phyloP scores from a whole-genome alignment of 2,797 vertebrate species.

The Characodon lateralis region DNA sequence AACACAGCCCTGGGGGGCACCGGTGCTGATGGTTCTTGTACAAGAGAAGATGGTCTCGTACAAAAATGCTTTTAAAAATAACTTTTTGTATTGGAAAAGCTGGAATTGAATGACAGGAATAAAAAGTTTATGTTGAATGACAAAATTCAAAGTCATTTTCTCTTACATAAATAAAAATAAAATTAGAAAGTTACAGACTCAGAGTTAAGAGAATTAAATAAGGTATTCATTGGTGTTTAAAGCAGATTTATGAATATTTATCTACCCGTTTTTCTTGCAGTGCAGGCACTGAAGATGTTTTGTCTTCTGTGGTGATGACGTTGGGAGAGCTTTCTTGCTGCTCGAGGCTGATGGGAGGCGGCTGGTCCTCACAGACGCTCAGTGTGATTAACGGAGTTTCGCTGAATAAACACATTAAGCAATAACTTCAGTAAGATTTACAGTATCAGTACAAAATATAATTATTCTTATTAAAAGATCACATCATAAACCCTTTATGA shows the following conservation, averaged over 20 bases:
- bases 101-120: background rate
- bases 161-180: background rate
- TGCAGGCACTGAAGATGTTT: constrained; percentile 31
- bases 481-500: no score
- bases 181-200: background rate
- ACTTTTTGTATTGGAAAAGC: background rate
- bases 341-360: constrained; percentile 75
- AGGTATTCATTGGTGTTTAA: no score
- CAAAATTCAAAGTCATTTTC: background rate
- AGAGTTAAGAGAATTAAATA: background rate
- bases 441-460: background rate
- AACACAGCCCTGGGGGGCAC: no score
- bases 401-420: constrained; percentile 52
- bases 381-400: constrained; percentile 72
- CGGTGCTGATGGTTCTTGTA: no score
- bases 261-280: constrained; percentile 47
- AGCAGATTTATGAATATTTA: background rate
- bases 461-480: no score
- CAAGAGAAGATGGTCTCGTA: no score
- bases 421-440: background rate
- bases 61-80: no score
- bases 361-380: constrained; percentile 65
- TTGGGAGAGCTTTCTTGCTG: constrained; percentile 31
- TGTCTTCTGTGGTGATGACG: constrained; percentile 32
- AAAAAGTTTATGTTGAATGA: background rate